phyloP scores from a whole-genome alignment of 2,113 vertebrate species.

The Nyctibius bracteatus region DNA sequence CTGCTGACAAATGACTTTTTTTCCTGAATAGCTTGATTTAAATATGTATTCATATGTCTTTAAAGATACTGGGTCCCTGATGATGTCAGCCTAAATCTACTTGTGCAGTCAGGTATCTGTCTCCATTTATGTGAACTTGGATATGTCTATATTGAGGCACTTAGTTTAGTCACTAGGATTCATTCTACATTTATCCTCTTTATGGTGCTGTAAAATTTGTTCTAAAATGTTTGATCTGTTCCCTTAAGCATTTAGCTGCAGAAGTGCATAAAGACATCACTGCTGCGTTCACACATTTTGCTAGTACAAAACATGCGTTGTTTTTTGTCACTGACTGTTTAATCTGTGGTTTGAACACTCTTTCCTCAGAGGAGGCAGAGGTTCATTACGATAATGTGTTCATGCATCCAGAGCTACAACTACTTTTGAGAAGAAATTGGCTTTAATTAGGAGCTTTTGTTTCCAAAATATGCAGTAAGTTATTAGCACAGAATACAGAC shows the following conservation, averaged over 20 bases:
- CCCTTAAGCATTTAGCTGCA: neutral
- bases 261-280: neutral
- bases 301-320: neutral
- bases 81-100: neutral
- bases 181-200: neutral
- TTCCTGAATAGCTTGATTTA: neutral
- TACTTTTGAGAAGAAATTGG: neutral
- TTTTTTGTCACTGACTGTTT: neutral
- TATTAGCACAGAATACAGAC: neutral
- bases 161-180: neutral
- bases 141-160: neutral
- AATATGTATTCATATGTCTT: neutral
- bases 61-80: neutral
- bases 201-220: neutral
- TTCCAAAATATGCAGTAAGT: neutral
- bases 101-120: neutral
- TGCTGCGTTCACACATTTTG: fast-evolving
- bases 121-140: neutral
- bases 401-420: neutral
- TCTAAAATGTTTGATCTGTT: neutral
- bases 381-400: neutral
- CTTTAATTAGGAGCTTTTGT: neutral
- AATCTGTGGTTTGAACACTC: neutral
- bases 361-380: neutral
- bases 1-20: neutral